Percentiles rank a stretch among this genome's conserved stretches.
phyloP scores from a whole-genome alignment of 2,888 invertebrate species.

The Drepana falcataria region DNA sequence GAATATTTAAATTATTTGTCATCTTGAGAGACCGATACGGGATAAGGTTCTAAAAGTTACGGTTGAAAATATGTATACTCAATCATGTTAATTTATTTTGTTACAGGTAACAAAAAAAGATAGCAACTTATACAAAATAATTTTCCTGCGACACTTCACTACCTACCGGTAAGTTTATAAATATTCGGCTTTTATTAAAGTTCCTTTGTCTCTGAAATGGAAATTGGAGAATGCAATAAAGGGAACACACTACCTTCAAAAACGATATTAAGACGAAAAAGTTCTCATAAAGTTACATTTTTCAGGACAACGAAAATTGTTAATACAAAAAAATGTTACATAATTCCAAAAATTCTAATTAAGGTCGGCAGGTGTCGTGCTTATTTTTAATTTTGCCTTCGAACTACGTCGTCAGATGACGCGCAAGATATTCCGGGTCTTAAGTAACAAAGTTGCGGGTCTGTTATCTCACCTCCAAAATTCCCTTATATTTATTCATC shows the following conservation, averaged over 20 bases:
- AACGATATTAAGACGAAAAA: not conserved
- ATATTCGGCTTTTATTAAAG: not conserved
- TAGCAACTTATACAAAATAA: no score
- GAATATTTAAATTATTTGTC: no score
- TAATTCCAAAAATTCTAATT: slow-evolving; percentile 76
- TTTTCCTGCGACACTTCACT: no score
- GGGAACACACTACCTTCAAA: not conserved
- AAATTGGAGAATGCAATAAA: slow-evolving; percentile 4
- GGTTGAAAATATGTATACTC: no score
- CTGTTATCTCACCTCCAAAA: slow-evolving; percentile 37
- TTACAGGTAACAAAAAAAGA: no score
- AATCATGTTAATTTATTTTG: no score
- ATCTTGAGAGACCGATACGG: no score
- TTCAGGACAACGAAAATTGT: slow-evolving; percentile 15
- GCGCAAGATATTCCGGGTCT: slow-evolving; percentile 50
- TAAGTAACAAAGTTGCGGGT: slow-evolving; percentile 50
- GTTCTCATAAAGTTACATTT: slow-evolving; percentile 28
- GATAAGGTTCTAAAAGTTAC: no score
- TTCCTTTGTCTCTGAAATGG: not conserved
- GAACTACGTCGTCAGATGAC: slow-evolving; percentile 65
- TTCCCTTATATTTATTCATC: slow-evolving; percentile 27
- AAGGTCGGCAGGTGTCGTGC: slow-evolving; percentile 65
- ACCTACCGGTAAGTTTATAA: not conserved
- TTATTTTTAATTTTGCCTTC: slow-evolving; percentile 68
- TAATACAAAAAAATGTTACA: slow-evolving; percentile 36